Evolutionary conservation across 2,888 invertebrate genomes (phyloP).

Genomic region (Campopleginae sp.): DNA sequence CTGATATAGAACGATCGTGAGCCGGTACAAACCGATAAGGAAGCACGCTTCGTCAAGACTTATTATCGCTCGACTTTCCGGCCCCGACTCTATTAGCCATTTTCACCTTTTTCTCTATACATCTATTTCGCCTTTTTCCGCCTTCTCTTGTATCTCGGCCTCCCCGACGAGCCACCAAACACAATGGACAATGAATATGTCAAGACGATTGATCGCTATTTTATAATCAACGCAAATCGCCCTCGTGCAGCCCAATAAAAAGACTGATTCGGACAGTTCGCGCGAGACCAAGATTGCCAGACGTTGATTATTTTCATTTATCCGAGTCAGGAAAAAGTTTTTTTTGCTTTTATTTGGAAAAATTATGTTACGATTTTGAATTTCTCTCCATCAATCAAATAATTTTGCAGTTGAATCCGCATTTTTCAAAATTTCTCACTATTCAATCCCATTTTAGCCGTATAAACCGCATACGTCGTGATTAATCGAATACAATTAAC

Average conservation of each 20-base stretch:
- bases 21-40: conserved; percentile 53
- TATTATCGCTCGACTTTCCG: conserved; percentile 45
- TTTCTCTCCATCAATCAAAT: no score
- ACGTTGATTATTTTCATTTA: not conserved
- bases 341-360: not conserved
- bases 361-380: not conserved
- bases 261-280: not conserved
- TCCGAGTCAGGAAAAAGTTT: not conserved
- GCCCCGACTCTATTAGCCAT: conserved; percentile 28
- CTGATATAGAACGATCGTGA: conserved; percentile 57
- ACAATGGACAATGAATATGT: not conserved
- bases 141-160: not conserved
- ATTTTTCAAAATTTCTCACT: no score
- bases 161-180: not conserved
- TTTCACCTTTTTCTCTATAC: conserved; percentile 11
- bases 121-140: not conserved
- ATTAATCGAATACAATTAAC: not conserved
- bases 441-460: not conserved
- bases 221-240: conserved; percentile 6
- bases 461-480: not conserved
- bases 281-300: not conserved
- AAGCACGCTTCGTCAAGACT: conserved; percentile 62
- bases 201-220: not conserved
- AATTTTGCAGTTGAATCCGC: no score
- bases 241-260: not conserved